Conservation (phyloP, 2,113 vertebrate genomes). For the Antidorcas marsupialis region DNA sequence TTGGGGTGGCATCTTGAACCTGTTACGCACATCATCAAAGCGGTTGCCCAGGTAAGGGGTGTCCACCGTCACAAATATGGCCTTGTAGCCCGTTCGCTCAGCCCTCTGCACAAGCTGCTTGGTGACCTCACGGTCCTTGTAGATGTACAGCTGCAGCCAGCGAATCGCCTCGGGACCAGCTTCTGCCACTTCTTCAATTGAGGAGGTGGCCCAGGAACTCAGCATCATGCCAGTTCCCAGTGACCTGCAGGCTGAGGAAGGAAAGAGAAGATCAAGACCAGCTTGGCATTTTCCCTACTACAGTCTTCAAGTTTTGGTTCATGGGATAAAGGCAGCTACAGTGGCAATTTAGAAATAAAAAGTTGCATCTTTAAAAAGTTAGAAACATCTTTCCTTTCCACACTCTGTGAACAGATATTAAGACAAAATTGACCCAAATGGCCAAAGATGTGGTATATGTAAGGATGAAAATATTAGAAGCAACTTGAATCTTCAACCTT, state of each 20-base stretch:
- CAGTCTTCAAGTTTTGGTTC: not conserved
- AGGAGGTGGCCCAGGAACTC: constrained; percentile 96
- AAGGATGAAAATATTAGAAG: not conserved
- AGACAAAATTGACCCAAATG: not conserved
- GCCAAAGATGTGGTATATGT: not conserved
- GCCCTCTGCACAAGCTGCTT: constrained; percentile 88
- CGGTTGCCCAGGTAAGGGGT: constrained; percentile 93
- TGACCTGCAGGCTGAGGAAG: constrained; percentile 85
- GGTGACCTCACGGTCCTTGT: constrained; percentile 91
- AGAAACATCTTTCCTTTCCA: not conserved
- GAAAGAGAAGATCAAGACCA: not conserved
- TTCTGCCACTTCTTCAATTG: constrained; percentile 91
- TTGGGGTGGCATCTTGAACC: constrained; percentile 90
- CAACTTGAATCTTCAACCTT: not conserved
- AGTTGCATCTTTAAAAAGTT: not conserved
- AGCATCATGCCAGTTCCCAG: constrained; percentile 94
- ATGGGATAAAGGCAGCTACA: not conserved
- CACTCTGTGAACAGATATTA: not conserved
- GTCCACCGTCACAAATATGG: constrained; percentile 94
- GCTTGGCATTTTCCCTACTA: not conserved
- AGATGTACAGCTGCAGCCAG: constrained; percentile 96
- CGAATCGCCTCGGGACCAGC: constrained; percentile 72
- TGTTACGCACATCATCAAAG: constrained; percentile 90
- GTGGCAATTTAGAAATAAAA: not conserved
- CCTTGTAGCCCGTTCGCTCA: constrained; percentile 87